Base-by-base conservation (phyloP, 1,140 invertebrate genomes). In the Octopus bimaculoides region DNA sequence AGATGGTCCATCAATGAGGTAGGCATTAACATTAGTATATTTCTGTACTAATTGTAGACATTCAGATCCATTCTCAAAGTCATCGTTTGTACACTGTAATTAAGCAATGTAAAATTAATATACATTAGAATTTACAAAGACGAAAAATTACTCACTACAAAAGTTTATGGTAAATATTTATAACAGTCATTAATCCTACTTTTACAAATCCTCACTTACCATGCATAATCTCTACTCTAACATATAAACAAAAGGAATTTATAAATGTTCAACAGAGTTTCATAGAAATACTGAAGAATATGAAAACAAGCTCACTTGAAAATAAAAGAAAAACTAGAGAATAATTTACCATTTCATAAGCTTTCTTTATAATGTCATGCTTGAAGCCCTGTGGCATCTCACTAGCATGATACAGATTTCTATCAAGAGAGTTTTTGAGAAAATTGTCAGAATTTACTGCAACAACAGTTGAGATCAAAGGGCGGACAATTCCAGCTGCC, bases 301-400 rank as follows among this genome's bases (percentile, higher is more conserved):
- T 41, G 26, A 41, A 41, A 41, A 41, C 26, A 41, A 41, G 3
- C 26, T 41, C 1, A 41, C 26, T 41, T 41, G 26, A 41, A 41
- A 41, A 41, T 41, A 41, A 41, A 41, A 41, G 26, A 41, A 41
- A 41, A 41, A 5, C 55, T 53, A 81, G 52, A n/a, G 20, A 4
- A 20, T 52, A 41, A 41, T 41, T 78, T 84, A 91, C 91, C 88
- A 85, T 88, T 78, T 88, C 84, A 86, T 92, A 92, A 55, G 91
- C 91, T 55, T 84, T 81, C 54, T 79, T 78, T n/a, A 92, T 87
- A 0, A 91, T 76, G 79, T 85, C 73, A 55, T 87, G 88, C 17
- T 87, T 84, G 82, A 92, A 92, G 20, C 89, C 91, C 84, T 92
- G 92, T 41, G 92, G 92, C 86, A 91, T 92, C 84, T 92, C 92